Conservation (phyloP, 2,888 invertebrate genomes). For the Invenusta paracnida region DNA sequence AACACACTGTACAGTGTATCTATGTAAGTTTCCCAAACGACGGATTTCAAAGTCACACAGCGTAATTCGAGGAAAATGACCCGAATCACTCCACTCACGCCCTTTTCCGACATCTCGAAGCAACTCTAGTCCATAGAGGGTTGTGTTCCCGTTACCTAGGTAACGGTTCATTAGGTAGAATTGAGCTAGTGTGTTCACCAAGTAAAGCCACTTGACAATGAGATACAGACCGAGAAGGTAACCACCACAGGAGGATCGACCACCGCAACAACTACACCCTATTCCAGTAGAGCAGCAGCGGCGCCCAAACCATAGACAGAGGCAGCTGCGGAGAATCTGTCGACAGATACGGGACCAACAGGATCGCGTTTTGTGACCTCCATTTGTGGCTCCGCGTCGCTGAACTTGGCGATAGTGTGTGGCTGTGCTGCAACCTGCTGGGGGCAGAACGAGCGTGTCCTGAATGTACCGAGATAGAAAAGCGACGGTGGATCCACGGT, state of each 20-base stretch:
- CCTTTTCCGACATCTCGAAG: constrained; percentile 52
- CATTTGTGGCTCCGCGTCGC: too few relatives aligned
- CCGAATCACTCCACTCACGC: constrained; percentile 54
- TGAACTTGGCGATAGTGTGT: too few relatives aligned
- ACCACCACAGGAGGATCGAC: not conserved
- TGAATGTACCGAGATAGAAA: not conserved
- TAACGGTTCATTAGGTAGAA: constrained; percentile 47
- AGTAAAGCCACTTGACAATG: not conserved
- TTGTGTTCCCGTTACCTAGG: constrained; percentile 52
- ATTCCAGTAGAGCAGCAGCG: too few relatives aligned
- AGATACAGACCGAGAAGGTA: not conserved
- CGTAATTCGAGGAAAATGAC: constrained; percentile 57
- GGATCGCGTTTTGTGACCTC: not conserved
- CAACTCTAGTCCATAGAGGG: constrained; percentile 55
- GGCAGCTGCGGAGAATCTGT: not conserved
- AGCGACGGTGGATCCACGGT: not conserved
- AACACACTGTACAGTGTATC: constrained; percentile 61
- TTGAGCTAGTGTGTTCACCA: not conserved
- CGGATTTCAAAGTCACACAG: constrained; percentile 60
- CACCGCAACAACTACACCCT: too few relatives aligned
- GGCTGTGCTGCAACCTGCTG: too few relatives aligned
- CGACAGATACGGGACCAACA: not conserved
- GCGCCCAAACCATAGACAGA: not conserved
- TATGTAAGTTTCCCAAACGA: constrained; percentile 61
- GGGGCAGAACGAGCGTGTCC: not conserved